Base-by-base conservation (phyloP, 2,888 invertebrate species). In the Eupelmus urozonus region DNA sequence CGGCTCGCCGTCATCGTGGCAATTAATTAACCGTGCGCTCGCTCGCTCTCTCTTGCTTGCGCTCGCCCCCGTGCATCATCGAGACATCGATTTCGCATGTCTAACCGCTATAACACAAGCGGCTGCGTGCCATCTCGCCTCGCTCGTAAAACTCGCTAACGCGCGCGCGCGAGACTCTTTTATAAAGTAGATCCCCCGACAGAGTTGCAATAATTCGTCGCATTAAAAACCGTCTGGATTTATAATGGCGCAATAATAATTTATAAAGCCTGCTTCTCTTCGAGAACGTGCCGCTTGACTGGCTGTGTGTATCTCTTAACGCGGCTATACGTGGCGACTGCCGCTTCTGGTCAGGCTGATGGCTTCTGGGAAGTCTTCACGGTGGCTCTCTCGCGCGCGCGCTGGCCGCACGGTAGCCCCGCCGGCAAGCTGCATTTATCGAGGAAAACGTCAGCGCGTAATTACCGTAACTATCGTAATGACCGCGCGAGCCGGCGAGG, bases 311-410 rank as follows among this genome's bases (percentile, higher is more conserved):
- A 70, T 84, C 83, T 83, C 81, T 83, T 82, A 84, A 82, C 82
- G 79, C 81, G 81, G 78, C 83, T 80, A 80, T 20, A 59, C 60
- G 18, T 27, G 29, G 3, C 13, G 81, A 79, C 83, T 81, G 81
- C 81, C 82, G 79, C 83, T 81, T 83, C 81, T 80, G 82, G 76
- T 78, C 82, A 76, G 71, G 78, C 82, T 85, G 85, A 85, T 85
- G 84, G 85, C 82, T 87, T 87, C 87, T 86, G 75, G 84, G 87
- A 87, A 87, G 83, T 82, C 85, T 87, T 86, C 85, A 83, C 85
- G 83, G 80, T 84, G 77, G 81, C n/a, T n/a, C 80, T 83, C 71
- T 81, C 73, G 77, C 81, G n/a, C n/a, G n/a, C n/a, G n/a, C n/a
- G n/a, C n/a, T n/a, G n/a, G 79, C 27, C 27, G 23, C 34, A 76